These are phyloP conservation scores for Perizoma affinitatum DNA, from an alignment of 2,888 invertebrate genomes.

Conservation along the genomic window DNA sequence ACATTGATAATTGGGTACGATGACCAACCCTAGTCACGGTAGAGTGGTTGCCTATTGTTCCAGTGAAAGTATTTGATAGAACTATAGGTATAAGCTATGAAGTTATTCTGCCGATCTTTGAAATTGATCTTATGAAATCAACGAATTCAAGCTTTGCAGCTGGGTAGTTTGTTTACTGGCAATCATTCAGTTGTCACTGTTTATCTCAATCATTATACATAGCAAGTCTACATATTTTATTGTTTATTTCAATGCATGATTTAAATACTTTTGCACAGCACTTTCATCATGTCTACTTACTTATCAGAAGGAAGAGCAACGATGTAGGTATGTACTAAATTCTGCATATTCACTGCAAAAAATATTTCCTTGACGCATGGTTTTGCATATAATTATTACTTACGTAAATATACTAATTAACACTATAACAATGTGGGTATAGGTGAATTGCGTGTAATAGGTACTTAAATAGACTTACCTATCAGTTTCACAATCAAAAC, in stretches of 20 bases:
- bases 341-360: background rate
- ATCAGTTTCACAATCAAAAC: constrained; percentile 3
- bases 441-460: constrained; percentile 29
- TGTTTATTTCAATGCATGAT: constrained; percentile 3
- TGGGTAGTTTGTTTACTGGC: background rate
- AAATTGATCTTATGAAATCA: constrained; percentile 1
- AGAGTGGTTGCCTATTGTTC: constrained; percentile 52
- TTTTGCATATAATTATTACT: constrained; percentile 27
- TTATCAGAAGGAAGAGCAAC: constrained; percentile 1
- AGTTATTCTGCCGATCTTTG: background rate
- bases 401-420: constrained; percentile 19
- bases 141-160: background rate
- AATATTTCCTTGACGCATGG: constrained; percentile 16
- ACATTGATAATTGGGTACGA: constrained; percentile 52
- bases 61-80: constrained; percentile 52
- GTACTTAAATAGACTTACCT: background rate
- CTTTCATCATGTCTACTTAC: constrained; percentile 1
- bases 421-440: constrained; percentile 28
- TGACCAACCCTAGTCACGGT: constrained; percentile 58
- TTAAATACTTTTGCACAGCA: constrained; percentile 19
- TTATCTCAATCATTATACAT: background rate
- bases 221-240: background rate
- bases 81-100: constrained; percentile 2
- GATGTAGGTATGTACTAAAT: constrained; percentile 2
- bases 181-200: background rate